Base-by-base conservation (phyloP, 1,140 invertebrate genomes). In the Drosophila azteca region DNA sequence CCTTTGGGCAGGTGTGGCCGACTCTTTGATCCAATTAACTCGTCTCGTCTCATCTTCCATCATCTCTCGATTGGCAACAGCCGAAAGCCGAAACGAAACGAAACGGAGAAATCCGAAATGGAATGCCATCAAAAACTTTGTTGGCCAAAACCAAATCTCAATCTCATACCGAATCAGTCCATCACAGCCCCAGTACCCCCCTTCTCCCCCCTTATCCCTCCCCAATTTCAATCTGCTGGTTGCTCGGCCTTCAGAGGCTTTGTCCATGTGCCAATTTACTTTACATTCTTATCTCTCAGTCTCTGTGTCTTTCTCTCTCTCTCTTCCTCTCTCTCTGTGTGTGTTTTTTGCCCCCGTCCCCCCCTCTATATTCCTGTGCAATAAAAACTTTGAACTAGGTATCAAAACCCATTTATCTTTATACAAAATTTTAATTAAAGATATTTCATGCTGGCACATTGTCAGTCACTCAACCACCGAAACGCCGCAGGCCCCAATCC, bases 351-450 rank as follows among this genome's bases (percentile, higher is more conserved):
- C 24, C 24, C 2, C 22, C n/a, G 39, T 45, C 29, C n/a, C 17
- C 49, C n/a, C 4, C 13, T 9, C 11, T n/a, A 11, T 35, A 3
- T 24, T 70, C 46, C 57, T 65, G 46, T 74, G 73, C 82, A 85
- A 85, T 85, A 85, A 85, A 85, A 87, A 79, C 83, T 87, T 82
- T 82, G 55, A 71, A 79, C 83, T 88, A 71, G 79, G 66, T 87
- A 87, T 87, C 82, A 88, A 76, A 87, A 79, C 79, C 79, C 82
- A 87, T 88, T 87, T 87, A 87, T 87, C 82, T 87, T 82, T 82
- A 87, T 88, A 88, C 79, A 87, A 76, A 79, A 87, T 82, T 87
- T 88, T 87, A 87, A 87, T 87, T 87, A 82, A 87, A 87, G 78
- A 82, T 79, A 82, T 82, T 88, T 87, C 83, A 87, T 87, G 82